Percentiles rank a stretch among this genome's conserved stretches.
phyloP scores from a whole-genome alignment of 2,113 vertebrate species.

The Epinephelus fuscoguttatus region DNA sequence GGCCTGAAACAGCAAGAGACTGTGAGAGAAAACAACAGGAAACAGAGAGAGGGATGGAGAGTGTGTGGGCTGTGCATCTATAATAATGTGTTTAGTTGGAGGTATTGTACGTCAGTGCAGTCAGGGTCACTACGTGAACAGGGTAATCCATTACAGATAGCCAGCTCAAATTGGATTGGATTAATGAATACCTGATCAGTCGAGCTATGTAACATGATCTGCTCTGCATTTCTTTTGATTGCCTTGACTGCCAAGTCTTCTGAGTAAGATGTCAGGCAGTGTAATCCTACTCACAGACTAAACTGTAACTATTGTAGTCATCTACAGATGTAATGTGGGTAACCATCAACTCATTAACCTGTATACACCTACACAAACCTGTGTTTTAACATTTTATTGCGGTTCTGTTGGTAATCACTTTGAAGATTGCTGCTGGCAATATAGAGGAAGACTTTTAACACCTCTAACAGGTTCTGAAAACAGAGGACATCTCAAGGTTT shows the following conservation, averaged over 20 bases:
- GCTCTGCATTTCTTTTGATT: background rate
- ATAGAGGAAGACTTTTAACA: background rate
- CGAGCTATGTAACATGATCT: background rate
- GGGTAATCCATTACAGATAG: conserved; percentile 19
- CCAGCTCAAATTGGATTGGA: conserved; percentile 30
- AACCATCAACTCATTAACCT: background rate
- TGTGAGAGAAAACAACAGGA: conserved; percentile 37
- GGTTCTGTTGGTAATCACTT: background rate
- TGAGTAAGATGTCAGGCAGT: background rate
- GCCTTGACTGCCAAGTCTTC: background rate
- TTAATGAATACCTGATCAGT: conserved; percentile 10
- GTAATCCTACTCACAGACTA: conserved; percentile 1
- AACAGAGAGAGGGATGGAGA: conserved; percentile 23
- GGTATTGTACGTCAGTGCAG: conserved; percentile 12
- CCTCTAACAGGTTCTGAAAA: background rate
- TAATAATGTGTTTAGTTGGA: conserved; percentile 30
- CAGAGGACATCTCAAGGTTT: background rate
- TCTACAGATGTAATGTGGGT: conserved; percentile 13
- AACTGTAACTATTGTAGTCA: background rate
- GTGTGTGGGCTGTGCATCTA: conserved; percentile 52
- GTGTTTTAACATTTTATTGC: background rate
- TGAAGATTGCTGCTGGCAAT: background rate
- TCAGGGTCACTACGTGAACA: conserved; percentile 2
- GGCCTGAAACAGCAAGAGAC: conserved; percentile 47
- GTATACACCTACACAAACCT: background rate